Evolutionary conservation across 2,797 vertebrate species (phyloP).

Genomic region (Alca torda): DNA sequence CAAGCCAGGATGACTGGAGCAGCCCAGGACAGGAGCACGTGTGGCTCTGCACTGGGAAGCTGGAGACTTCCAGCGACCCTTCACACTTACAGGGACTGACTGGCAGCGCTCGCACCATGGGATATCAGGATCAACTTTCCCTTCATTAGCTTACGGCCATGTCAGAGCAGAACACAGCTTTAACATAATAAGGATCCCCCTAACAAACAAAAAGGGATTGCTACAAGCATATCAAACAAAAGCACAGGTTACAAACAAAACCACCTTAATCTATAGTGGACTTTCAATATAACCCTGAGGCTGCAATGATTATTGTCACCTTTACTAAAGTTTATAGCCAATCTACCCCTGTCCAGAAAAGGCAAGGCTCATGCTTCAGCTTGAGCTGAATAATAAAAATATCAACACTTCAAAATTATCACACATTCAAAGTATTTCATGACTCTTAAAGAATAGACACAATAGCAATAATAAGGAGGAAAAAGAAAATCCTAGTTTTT

Average conservation of each 20-base stretch:
- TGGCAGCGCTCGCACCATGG: background rate
- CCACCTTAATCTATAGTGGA: fast-evolving
- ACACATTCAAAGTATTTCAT: background rate
- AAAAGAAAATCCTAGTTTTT: background rate
- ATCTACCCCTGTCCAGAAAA: background rate
- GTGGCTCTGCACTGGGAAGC: background rate
- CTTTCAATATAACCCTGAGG: background rate
- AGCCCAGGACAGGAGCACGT: background rate
- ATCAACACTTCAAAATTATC: background rate
- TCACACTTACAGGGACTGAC: fast-evolving
- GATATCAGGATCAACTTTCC: background rate
- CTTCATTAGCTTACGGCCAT: fast-evolving
- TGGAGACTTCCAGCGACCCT: background rate
- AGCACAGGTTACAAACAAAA: background rate
- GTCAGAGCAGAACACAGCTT: background rate
- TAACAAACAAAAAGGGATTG: background rate
- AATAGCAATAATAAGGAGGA: background rate
- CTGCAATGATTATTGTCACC: background rate
- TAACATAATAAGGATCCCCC: background rate
- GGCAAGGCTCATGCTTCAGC: background rate
- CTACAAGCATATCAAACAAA: background rate
- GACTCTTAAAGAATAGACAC: background rate
- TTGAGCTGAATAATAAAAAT: background rate
- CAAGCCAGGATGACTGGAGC: background rate
- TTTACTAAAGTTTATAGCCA: background rate